These are phyloP conservation scores for Ips nitidus DNA, from an alignment of 1,140 invertebrate genomes.

Conservation along the genomic window DNA sequence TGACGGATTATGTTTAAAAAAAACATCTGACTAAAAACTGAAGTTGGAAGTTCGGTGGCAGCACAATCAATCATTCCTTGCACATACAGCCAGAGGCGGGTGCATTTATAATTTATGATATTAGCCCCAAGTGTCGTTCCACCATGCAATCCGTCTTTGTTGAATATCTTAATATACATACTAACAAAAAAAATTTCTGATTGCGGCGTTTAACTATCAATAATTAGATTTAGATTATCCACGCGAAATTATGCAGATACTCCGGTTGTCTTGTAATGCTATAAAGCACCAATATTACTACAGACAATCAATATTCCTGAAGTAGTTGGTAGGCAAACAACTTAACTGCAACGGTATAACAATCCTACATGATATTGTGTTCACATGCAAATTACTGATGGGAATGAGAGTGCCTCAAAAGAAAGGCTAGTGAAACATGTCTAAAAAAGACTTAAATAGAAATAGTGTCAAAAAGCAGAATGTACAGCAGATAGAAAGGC, in stretches of 20 bases:
- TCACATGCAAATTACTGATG: neutral
- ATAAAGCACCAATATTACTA: neutral
- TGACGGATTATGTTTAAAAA: no score
- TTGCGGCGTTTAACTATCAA: no score
- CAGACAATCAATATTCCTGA: neutral
- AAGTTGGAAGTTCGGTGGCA: neutral
- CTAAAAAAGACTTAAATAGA: neutral
- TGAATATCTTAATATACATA: neutral
- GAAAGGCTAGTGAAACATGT: no score
- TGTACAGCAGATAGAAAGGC: slow-evolving; percentile 13
- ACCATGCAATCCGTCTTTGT: slow-evolving; percentile 8
- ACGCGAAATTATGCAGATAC: neutral
- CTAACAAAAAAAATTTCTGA: no score
- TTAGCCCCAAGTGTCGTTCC: slow-evolving; percentile 15
- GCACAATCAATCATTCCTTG: slow-evolving; percentile 32
- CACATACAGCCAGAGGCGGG: slow-evolving; percentile 25
- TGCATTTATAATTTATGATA: slow-evolving; percentile 32
- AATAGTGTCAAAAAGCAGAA: neutral
- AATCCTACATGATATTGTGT: neutral
- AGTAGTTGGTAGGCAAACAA: neutral
- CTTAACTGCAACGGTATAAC: neutral
- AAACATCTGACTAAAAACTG: neutral
- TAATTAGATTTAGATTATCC: no score
- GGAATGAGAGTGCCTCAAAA: no score
- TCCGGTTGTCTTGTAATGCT: neutral